phyloP scores from a whole-genome alignment of 2,797 vertebrate genomes.

The Oreochromis mossambicus region DNA sequence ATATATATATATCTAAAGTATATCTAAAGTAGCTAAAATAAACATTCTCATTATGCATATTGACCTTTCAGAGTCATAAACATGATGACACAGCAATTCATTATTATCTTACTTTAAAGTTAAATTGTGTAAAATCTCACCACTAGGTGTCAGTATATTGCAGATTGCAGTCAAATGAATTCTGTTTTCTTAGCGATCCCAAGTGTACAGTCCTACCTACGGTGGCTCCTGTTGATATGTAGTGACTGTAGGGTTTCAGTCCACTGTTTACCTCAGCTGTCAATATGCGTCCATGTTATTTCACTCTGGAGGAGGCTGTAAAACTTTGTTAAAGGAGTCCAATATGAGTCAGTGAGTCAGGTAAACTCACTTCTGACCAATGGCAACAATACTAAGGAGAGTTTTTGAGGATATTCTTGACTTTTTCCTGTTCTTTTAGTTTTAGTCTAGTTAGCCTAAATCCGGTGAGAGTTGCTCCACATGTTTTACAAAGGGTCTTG shows the following conservation, averaged over 20 bases:
- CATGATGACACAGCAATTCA: not conserved
- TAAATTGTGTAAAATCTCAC: not conserved
- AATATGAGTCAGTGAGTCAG: not conserved
- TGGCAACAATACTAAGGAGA: not conserved
- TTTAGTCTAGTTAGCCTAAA: not conserved
- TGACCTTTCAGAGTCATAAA: not conserved
- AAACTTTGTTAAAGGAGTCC: not conserved
- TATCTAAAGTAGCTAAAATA: not conserved
- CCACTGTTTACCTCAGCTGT: accelerated
- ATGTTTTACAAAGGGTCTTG: not conserved
- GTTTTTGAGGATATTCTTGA: not conserved
- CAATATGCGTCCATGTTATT: not conserved
- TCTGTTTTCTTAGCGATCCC: not conserved
- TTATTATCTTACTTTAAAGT: not conserved
- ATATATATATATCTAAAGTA: not conserved
- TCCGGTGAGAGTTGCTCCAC: not conserved
- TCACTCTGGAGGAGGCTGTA: not conserved
- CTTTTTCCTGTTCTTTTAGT: not conserved
- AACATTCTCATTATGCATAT: not conserved
- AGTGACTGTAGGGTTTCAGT: not conserved
- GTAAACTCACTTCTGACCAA: not conserved
- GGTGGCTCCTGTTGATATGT: not conserved
- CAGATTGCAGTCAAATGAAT: not conserved
- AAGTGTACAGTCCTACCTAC: not conserved
- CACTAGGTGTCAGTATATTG: not conserved